Base-by-base conservation (phyloP, 2,888 invertebrate genomes). In the Plebejus melissa region DNA sequence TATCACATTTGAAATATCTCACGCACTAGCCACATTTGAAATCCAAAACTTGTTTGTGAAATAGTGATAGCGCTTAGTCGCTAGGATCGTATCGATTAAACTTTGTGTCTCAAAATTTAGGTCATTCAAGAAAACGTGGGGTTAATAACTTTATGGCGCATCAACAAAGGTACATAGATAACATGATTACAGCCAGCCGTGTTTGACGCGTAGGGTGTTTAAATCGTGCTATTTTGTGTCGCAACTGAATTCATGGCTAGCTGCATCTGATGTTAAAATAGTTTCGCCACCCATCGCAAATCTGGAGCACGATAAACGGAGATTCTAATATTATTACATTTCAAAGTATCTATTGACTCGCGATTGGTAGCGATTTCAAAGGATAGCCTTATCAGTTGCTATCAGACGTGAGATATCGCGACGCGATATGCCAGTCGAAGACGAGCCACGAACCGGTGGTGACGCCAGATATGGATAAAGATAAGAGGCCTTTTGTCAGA, bases 381-480 rank as follows among this genome's bases (percentile, higher is more conserved):
- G 80, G 80, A 80, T 79, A 77, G 81, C 76, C 81, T 86, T 90
- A 90, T 90, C 90, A 80, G 60, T 50, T 77, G 82, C 90, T 92
- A 92, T 91, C 92, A 81, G 82, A 79, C 77, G 77, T 77, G 77
- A 84, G 90, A 89, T 90, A 90, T 80, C 80, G 78, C 78, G 76
- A 77, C 75, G 77, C 79, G 87, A 87, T 87, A 87, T 81, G 81
- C 80, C 88, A 93, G 93, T 93, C 80, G 84, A 84, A 83, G 84
- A 80, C 83, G 82, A 82, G 81, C 84, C 85, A 85, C 86, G 84
- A 81, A 79, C 78, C 83, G 83, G 88, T 83, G 84, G 86, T 88
- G 89, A 90, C 93, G 89, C 86, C 80, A 81, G 82, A 80, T 82
- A 92, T 91, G 93, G 90, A 90, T 81, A 85, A 84, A 81, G 88